Conservation (phyloP, 2,113 vertebrate genomes). For the Anarrhichthys ocellatus region DNA sequence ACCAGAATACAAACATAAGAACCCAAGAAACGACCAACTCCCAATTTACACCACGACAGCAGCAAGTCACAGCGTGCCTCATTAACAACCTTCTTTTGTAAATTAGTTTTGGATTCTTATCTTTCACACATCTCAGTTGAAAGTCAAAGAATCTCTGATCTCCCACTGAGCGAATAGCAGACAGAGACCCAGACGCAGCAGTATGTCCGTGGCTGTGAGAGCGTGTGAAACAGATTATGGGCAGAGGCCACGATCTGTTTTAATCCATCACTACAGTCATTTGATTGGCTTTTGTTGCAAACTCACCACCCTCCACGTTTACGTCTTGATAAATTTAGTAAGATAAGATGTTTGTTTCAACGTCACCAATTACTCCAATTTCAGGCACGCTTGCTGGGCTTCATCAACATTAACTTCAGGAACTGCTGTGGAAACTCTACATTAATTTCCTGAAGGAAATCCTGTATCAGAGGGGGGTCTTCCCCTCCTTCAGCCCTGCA, state of each 20-base stretch:
- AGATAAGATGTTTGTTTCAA: no score
- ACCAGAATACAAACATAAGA: slow-evolving; percentile 45
- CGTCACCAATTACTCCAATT: neutral
- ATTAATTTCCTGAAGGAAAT: neutral
- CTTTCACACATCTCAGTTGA: neutral
- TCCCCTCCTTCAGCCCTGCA: neutral
- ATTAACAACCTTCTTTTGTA: slow-evolving; percentile 38
- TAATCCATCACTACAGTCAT: neutral
- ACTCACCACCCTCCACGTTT: neutral
- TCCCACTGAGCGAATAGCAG: neutral
- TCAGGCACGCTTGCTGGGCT: neutral
- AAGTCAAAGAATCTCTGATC: slow-evolving; percentile 25
- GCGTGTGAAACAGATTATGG: neutral
- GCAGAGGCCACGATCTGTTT: neutral
- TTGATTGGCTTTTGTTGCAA: neutral
- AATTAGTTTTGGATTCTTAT: slow-evolving; percentile 42
- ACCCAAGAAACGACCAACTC: neutral
- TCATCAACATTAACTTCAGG: neutral
- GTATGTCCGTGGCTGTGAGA: neutral
- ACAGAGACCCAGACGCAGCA: neutral
- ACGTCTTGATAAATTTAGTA: neutral
- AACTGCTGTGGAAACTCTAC: neutral
- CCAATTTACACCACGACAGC: slow-evolving; percentile 4
- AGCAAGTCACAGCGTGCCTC: slow-evolving; percentile 31
- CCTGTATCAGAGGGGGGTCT: neutral